Percentiles rank a stretch among this genome's conserved stretches.
Evolutionary conservation across 1,140 invertebrate genomes (phyloP).

Genomic region (Lerema accius): DNA sequence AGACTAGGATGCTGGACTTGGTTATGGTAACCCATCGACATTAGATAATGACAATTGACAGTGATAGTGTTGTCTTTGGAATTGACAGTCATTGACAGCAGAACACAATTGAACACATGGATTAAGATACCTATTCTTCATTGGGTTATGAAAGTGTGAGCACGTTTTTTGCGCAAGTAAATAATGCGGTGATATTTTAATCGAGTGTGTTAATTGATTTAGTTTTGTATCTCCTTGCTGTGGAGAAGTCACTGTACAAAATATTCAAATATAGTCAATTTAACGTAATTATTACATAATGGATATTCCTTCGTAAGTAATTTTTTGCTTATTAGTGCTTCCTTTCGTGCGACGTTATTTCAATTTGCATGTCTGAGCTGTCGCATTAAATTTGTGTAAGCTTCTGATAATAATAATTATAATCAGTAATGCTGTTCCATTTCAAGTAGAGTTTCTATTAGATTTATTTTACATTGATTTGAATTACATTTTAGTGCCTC

Average conservation of each 20-base stretch:
- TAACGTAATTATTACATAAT: slow-evolving; percentile 64
- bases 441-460: too few relatives aligned
- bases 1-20: too few relatives aligned
- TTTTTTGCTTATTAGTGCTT: slow-evolving; percentile 52
- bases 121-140: slow-evolving; percentile 38
- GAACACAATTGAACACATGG: background rate
- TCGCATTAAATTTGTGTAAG: slow-evolving; percentile 6
- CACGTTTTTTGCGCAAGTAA: slow-evolving; percentile 56
- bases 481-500: too few relatives aligned
- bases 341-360: slow-evolving; percentile 37
- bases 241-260: slow-evolving; percentile 12
- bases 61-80: too few relatives aligned
- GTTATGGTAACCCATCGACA: too few relatives aligned
- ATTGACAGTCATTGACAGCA: too few relatives aligned
- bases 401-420: slow-evolving; percentile 1
- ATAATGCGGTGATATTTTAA: slow-evolving; percentile 58
- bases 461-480: too few relatives aligned
- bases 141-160: slow-evolving; percentile 32
- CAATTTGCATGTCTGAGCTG: slow-evolving; percentile 19
- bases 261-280: slow-evolving; percentile 15
- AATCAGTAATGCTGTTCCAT: too few relatives aligned
- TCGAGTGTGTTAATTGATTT: slow-evolving; percentile 27
- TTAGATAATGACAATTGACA: too few relatives aligned
- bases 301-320: slow-evolving; percentile 54
- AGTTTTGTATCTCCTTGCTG: background rate